These are phyloP conservation scores for Prunella strophiata DNA, from an alignment of 2,797 vertebrate species.

Conservation along the genomic window DNA sequence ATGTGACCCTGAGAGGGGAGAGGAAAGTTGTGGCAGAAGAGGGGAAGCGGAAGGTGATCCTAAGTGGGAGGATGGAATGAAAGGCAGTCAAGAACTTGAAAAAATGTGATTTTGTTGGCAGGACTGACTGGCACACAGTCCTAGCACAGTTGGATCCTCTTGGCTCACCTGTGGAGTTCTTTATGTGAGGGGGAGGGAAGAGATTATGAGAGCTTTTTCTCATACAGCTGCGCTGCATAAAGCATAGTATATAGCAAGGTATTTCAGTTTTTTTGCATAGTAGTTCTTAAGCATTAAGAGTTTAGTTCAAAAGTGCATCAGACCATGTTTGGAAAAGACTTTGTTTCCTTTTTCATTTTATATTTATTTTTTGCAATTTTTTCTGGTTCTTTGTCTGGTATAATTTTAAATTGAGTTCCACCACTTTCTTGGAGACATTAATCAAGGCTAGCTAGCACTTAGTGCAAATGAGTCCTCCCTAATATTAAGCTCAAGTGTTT, in stretches of 20 bases:
- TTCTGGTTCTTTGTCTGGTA: background rate
- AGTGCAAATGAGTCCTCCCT: background rate
- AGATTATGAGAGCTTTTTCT: background rate
- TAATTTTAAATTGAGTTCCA: background rate
- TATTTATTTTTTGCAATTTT: background rate
- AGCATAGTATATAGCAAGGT: background rate
- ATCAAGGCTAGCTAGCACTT: background rate
- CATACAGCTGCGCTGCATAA: background rate
- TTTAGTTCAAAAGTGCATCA: background rate
- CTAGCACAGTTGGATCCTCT: background rate
- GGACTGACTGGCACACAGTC: background rate
- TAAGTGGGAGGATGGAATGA: background rate
- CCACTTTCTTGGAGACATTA: background rate
- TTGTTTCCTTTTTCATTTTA: background rate
- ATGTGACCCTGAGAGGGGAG: background rate
- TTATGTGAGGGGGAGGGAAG: background rate
- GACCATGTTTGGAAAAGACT: background rate
- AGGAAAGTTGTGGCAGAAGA: slow-evolving; percentile 17
- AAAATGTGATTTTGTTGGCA: slow-evolving; percentile 11
- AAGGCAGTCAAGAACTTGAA: background rate
- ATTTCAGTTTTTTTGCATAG: background rate
- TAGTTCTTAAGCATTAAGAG: background rate
- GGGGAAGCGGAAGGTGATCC: slow-evolving; percentile 7
- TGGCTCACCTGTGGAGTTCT: slow-evolving; percentile 52
- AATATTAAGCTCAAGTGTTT: background rate